Evolutionary conservation across 2,797 vertebrate species (phyloP).

Genomic region (Hyperoplus lanceolatus): DNA sequence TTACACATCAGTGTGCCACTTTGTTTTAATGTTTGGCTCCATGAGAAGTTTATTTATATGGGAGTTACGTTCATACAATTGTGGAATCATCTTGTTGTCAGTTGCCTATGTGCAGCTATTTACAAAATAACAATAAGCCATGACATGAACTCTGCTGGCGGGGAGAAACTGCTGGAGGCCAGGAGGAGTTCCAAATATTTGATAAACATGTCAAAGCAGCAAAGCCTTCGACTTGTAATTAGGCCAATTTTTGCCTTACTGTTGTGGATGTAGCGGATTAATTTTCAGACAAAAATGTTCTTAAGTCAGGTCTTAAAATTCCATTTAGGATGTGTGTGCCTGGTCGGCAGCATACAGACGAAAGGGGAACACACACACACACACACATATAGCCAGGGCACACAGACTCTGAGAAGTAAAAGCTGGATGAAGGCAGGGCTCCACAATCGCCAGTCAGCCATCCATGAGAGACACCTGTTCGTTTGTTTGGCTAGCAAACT

Average conservation of each 20-base stretch:
- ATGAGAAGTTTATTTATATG: not conserved
- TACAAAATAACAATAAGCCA: conserved; percentile 34
- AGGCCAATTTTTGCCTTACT: conserved; percentile 71
- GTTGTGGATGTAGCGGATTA: conserved; percentile 71
- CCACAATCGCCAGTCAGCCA: conserved; percentile 65
- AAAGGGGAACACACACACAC: conserved; percentile 80
- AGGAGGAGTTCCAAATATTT: conserved; percentile 67
- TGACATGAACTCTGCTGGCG: conserved; percentile 31
- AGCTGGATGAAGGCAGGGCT: conserved; percentile 48
- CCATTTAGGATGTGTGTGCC: conserved; percentile 73
- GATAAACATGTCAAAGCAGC: conserved; percentile 74
- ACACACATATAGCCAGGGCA: conserved; percentile 77
- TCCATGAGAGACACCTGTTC: conserved; percentile 83
- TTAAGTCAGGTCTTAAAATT: conserved; percentile 82
- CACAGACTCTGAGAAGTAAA: conserved; percentile 36
- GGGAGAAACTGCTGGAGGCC: conserved; percentile 48
- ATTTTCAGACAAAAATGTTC: conserved; percentile 77
- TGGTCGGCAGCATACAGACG: conserved; percentile 65
- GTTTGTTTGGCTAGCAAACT: conserved; percentile 71
- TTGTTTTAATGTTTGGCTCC: conserved; percentile 36
- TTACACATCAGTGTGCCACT: not conserved
- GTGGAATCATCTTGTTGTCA: not conserved
- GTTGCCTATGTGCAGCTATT: conserved; percentile 24
- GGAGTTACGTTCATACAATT: not conserved
- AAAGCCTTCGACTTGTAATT: conserved; percentile 69